A percentile compares a stretch with the other conserved stretches of the same genome.
Conservation (phyloP, 2,797 vertebrate species). For the Melopsittacus undulatus region DNA sequence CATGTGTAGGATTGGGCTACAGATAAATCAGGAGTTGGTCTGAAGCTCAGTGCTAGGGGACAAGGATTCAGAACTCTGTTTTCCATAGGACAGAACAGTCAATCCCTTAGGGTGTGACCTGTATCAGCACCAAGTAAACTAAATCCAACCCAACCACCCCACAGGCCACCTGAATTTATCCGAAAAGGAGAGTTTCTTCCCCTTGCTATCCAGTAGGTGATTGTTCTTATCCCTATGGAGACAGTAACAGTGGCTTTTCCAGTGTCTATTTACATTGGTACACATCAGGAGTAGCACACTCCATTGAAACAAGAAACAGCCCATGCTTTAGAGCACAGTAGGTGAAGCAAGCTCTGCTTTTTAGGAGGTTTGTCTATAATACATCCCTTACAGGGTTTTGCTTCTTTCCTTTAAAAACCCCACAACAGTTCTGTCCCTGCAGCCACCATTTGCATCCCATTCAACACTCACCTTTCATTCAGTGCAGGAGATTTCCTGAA, state of each 20-base stretch:
- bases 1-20: background rate
- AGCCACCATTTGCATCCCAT: background rate
- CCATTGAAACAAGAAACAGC: background rate
- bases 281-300: background rate
- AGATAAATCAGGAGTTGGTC: background rate
- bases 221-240: background rate
- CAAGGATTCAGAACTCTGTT: background rate
- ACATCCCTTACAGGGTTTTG: background rate
- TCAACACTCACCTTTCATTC: constrained; percentile 74
- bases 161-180: background rate
- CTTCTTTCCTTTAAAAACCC: background rate
- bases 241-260: background rate
- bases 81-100: background rate
- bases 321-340: background rate
- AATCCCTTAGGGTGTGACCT: background rate
- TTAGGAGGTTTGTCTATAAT: background rate
- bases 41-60: background rate
- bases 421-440: background rate
- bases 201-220: background rate
- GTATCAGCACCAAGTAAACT: background rate
- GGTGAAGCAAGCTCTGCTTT: background rate
- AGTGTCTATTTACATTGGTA: accelerated
- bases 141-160: background rate
- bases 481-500: constrained; percentile 67
- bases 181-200: background rate